Percentiles rank a stretch among this genome's conserved stretches.
Conservation (phyloP, 1,140 invertebrate species). For the Diorhabda sublineata region DNA sequence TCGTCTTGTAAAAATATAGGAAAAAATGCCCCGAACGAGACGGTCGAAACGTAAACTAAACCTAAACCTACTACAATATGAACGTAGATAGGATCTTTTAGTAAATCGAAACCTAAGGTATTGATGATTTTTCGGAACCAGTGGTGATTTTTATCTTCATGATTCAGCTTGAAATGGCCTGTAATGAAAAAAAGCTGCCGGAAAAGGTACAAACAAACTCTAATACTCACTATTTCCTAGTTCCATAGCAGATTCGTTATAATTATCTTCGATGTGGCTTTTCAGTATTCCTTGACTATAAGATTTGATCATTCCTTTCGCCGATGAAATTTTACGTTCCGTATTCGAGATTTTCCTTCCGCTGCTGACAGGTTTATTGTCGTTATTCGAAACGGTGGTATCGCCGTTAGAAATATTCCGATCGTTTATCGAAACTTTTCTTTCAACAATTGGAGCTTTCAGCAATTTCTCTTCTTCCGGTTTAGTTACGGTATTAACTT, state of each 20-base stretch:
- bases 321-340: neutral
- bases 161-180: slow-evolving; percentile 9
- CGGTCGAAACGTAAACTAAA: slow-evolving; percentile 61
- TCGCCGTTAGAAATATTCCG: neutral
- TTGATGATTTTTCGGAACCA: slow-evolving; percentile 47
- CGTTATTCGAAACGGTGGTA: neutral
- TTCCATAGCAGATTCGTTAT: slow-evolving; percentile 16
- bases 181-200: neutral
- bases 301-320: neutral
- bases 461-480: slow-evolving; percentile 8
- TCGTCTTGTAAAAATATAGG: slow-evolving; percentile 60
- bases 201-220: neutral
- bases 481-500: neutral
- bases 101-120: slow-evolving; percentile 57
- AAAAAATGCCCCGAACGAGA: slow-evolving; percentile 66
- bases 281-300: slow-evolving; percentile 7
- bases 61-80: slow-evolving; percentile 63
- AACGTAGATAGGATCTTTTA: slow-evolving; percentile 57
- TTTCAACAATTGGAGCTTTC: neutral
- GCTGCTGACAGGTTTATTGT: neutral
- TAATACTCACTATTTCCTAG: slow-evolving; percentile 14
- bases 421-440: neutral
- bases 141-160: slow-evolving; percentile 18
- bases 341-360: neutral
- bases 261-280: slow-evolving; percentile 4